Conservation (phyloP, 1,140 invertebrate species). For the Anoplophora glabripennis region DNA sequence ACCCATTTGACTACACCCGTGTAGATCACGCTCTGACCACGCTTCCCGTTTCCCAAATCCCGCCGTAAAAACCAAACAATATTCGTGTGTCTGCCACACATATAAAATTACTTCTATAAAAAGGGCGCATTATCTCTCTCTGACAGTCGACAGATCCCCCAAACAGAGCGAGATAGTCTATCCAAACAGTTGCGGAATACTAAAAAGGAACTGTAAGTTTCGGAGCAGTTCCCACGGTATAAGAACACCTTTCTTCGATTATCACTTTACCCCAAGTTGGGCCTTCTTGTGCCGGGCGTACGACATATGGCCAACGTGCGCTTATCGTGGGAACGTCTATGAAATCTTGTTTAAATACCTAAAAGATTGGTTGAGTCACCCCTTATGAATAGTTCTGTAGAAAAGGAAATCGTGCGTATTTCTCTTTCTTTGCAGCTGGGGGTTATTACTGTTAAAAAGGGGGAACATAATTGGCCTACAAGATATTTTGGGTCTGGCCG, state of each 20-base stretch:
- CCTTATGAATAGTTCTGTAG: slow-evolving; percentile 20
- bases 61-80: slow-evolving; percentile 19
- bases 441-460: slow-evolving; percentile 5
- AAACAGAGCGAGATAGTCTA: neutral
- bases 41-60: slow-evolving; percentile 10
- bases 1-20: slow-evolving; percentile 6
- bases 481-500: slow-evolving; percentile 6
- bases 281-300: slow-evolving; percentile 25
- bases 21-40: slow-evolving; percentile 23
- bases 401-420: slow-evolving; percentile 24
- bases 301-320: slow-evolving; percentile 32
- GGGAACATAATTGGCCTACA: slow-evolving; percentile 13
- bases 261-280: slow-evolving; percentile 25
- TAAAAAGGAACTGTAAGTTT: slow-evolving; percentile 16
- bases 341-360: slow-evolving; percentile 24
- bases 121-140: neutral
- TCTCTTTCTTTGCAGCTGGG: slow-evolving; percentile 23
- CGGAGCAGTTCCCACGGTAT: slow-evolving; percentile 21
- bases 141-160: slow-evolving; percentile 8
- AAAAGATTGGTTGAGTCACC: slow-evolving; percentile 23
- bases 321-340: slow-evolving; percentile 28
- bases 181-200: slow-evolving; percentile 15
- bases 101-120: slow-evolving; percentile 17
- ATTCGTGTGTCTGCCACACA: slow-evolving; percentile 22
- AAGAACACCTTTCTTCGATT: slow-evolving; percentile 32